Evolutionary conservation across 1,140 invertebrate genomes (phyloP).

Genomic region (Zaprionus kolodkinae): DNA sequence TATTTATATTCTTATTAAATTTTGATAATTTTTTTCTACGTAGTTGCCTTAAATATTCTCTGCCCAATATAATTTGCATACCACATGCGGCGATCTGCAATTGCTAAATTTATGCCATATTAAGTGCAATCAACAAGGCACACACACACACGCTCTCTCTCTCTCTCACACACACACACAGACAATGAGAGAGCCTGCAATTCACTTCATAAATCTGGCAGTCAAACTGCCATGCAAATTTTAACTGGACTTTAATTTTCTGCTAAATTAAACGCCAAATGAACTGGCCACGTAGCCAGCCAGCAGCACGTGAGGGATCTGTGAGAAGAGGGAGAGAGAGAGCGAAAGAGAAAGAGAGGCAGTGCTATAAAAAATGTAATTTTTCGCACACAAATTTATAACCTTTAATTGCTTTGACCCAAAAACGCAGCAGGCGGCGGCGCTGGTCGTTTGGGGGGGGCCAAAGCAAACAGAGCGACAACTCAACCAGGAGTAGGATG

Average conservation of each 20-base stretch:
- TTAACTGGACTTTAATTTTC: constrained; percentile 81
- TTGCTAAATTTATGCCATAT: background rate
- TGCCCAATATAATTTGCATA: background rate
- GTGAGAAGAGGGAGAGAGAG: background rate
- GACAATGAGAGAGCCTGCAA: background rate
- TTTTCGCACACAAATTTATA: constrained; percentile 81
- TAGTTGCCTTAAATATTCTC: background rate
- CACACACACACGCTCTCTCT: background rate
- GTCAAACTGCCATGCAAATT: constrained; percentile 74
- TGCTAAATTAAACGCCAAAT: constrained; percentile 80
- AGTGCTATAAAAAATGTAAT: constrained; percentile 59
- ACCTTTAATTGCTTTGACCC: constrained; percentile 83
- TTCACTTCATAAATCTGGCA: constrained; percentile 66
- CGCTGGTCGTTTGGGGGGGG: background rate
- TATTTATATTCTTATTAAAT: background rate
- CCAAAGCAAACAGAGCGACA: background rate
- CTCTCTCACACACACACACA: background rate
- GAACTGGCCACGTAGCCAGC: constrained; percentile 54
- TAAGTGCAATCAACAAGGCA: constrained; percentile 9
- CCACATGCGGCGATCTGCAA: background rate
- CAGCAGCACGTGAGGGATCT: constrained; percentile 56
- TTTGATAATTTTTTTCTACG: background rate
- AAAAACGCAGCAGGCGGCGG: constrained; percentile 65
- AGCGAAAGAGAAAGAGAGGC: background rate
- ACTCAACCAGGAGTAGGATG: constrained; percentile 12